Conservation (phyloP, 2,113 vertebrate species). For the Pygathrix nemaeus region DNA sequence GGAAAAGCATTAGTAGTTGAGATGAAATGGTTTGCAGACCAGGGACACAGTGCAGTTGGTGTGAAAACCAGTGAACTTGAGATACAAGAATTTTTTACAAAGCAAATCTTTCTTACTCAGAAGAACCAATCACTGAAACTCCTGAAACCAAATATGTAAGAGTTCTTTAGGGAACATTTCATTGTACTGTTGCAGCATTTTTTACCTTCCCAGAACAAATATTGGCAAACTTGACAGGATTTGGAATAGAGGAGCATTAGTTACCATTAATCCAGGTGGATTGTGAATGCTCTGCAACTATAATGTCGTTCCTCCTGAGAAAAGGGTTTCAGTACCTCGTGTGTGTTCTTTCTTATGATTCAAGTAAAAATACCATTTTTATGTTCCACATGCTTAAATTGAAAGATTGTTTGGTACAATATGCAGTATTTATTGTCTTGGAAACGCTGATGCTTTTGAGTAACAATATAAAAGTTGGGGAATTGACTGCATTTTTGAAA, state of each 20-base stretch:
- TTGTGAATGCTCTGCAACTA: no score
- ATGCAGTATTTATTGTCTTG: conserved; percentile 80
- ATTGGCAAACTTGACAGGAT: conserved; percentile 90
- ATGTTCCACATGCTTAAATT: conserved; percentile 80
- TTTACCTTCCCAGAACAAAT: conserved; percentile 88
- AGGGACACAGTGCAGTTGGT: conserved; percentile 90
- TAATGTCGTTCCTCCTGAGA: no score
- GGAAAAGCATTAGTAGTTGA: conserved; percentile 91
- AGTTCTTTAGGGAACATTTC: conserved; percentile 89
- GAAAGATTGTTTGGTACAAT: conserved; percentile 80
- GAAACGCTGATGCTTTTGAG: conserved; percentile 72
- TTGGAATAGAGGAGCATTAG: conserved; percentile 94
- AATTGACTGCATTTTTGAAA: conserved; percentile 82
- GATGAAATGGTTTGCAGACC: conserved; percentile 94
- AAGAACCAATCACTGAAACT: conserved; percentile 86
- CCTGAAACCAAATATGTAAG: conserved; percentile 91
- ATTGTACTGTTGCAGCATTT: conserved; percentile 93
- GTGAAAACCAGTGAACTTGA: conserved; percentile 92
- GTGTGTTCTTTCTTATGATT: no score
- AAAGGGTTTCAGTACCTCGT: no score
- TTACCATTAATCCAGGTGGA: conserved; percentile 92
- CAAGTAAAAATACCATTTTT: conserved; percentile 76
- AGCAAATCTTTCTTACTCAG: conserved; percentile 88
- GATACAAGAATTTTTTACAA: conserved; percentile 91
- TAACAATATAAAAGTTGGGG: conserved; percentile 79